Percentiles rank a stretch among this genome's conserved stretches.
phyloP scores from a whole-genome alignment of 2,113 vertebrate genomes.

The Thunnus thynnus region DNA sequence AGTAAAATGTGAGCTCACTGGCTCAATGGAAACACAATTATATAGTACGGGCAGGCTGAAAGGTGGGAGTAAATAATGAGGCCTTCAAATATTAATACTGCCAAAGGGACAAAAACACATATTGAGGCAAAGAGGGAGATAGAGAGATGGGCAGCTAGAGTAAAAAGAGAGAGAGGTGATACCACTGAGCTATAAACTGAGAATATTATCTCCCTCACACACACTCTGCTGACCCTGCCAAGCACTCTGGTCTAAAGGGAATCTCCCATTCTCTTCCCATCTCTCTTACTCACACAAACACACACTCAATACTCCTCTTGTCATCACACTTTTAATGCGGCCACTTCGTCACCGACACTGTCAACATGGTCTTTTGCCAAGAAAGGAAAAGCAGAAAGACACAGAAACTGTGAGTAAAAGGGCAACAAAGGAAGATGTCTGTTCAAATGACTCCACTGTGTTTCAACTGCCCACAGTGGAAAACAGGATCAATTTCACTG shows the following conservation, averaged over 20 bases:
- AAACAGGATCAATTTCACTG: slow-evolving; percentile 71
- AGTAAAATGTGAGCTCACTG: slow-evolving; percentile 3
- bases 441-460: slow-evolving; percentile 37
- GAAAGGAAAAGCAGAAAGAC: slow-evolving; percentile 17
- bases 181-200: slow-evolving; percentile 55
- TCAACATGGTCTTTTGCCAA: slow-evolving; percentile 31
- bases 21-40: slow-evolving; percentile 30
- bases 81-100: slow-evolving; percentile 6
- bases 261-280: slow-evolving; percentile 58
- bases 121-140: slow-evolving; percentile 18
- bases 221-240: slow-evolving; percentile 63
- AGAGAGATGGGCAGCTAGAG: slow-evolving; percentile 29
- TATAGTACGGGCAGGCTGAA: slow-evolving; percentile 20
- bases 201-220: slow-evolving; percentile 73
- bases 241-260: slow-evolving; percentile 66
- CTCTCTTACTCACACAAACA: slow-evolving; percentile 46
- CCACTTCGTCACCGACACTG: slow-evolving; percentile 55
- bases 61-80: slow-evolving; percentile 48
- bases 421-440: slow-evolving; percentile 65
- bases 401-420: slow-evolving; percentile 33
- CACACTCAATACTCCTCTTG: slow-evolving; percentile 24
- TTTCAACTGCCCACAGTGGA: slow-evolving; percentile 65
- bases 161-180: slow-evolving; percentile 37
- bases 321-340: slow-evolving; percentile 55
- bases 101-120: slow-evolving; percentile 7